These are phyloP conservation scores for roundworm (Caenorhabditis elegans) DNA, from an alignment of 1,140 invertebrate species.

Conservation along the genomic window DNA sequence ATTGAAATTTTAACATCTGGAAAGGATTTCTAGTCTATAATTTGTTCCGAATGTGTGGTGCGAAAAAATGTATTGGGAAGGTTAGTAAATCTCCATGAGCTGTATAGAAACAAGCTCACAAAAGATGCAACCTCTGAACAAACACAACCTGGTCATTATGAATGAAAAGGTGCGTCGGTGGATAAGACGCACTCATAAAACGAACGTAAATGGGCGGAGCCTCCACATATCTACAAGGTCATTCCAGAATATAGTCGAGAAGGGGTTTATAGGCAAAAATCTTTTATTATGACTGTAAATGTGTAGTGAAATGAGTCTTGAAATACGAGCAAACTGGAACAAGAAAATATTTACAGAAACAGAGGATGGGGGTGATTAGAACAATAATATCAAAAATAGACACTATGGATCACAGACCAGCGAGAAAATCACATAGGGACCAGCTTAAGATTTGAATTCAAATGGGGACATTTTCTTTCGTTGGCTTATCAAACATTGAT, in stretches of 20 bases:
- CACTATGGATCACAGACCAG: not conserved
- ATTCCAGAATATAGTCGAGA: not conserved
- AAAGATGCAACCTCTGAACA: not conserved
- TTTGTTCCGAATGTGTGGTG: too few relatives aligned
- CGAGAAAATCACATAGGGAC: not conserved
- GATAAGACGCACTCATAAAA: not conserved
- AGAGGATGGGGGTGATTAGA: too few relatives aligned
- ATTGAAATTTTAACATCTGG: not conserved
- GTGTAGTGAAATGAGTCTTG: not conserved
- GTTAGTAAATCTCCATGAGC: too few relatives aligned
- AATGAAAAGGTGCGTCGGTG: not conserved
- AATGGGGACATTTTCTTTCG: not conserved
- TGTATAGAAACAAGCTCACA: too few relatives aligned
- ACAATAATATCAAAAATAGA: not conserved
- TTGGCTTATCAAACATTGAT: not conserved
- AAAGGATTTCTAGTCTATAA: too few relatives aligned
- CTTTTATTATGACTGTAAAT: not conserved
- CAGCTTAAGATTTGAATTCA: not conserved
- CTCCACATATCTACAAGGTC: not conserved
- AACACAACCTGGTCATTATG: not conserved
- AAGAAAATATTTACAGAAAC: not conserved
- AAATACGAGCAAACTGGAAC: not conserved
- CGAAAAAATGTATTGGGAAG: too few relatives aligned
- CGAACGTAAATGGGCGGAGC: not conserved
- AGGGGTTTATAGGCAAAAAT: not conserved